Conservation (phyloP, 1,140 invertebrate genomes). For the Tachypleus tridentatus region DNA sequence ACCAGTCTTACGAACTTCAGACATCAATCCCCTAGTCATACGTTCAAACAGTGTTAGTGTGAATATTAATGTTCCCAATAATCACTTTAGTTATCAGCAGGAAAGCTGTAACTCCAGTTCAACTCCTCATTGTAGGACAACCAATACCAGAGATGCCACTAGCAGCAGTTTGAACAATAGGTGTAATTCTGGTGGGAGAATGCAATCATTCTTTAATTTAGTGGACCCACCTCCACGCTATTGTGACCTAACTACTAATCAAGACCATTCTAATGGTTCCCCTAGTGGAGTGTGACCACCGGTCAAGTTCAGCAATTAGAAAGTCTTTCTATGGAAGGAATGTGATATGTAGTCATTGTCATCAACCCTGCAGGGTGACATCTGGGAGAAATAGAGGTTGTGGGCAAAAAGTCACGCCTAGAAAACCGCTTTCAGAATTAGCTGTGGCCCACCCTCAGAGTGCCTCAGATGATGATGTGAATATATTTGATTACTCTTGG, state of each 20-base stretch:
- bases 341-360: slow-evolving; percentile 12
- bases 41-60: slow-evolving; percentile 22
- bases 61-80: slow-evolving; percentile 4
- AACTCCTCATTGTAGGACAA: slow-evolving; percentile 4
- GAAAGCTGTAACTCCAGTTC: slow-evolving; percentile 1
- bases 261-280: slow-evolving; percentile 9
- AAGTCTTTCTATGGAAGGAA: slow-evolving; percentile 17
- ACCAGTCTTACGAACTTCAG: slow-evolving; percentile 5
- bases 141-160: slow-evolving; percentile 7
- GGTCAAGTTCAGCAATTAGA: neutral
- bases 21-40: slow-evolving; percentile 20
- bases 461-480: slow-evolving; percentile 15
- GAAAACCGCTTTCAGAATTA: neutral
- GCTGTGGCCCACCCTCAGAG: slow-evolving; percentile 9
- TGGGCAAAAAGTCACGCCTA: neutral
- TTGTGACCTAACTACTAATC: slow-evolving; percentile 14
- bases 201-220: slow-evolving; percentile 11
- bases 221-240: slow-evolving; percentile 14
- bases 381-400: neutral
- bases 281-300: slow-evolving; percentile 15
- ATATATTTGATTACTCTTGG: slow-evolving; percentile 14
- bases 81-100: neutral
- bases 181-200: slow-evolving; percentile 8
- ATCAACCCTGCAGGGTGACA: neutral
- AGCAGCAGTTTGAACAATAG: slow-evolving; percentile 13